Percentiles rank a stretch among this genome's conserved stretches.
These are phyloP conservation scores for Pseudochirops corinnae DNA, from an alignment of 2,797 vertebrate genomes.

Conservation along the genomic window DNA sequence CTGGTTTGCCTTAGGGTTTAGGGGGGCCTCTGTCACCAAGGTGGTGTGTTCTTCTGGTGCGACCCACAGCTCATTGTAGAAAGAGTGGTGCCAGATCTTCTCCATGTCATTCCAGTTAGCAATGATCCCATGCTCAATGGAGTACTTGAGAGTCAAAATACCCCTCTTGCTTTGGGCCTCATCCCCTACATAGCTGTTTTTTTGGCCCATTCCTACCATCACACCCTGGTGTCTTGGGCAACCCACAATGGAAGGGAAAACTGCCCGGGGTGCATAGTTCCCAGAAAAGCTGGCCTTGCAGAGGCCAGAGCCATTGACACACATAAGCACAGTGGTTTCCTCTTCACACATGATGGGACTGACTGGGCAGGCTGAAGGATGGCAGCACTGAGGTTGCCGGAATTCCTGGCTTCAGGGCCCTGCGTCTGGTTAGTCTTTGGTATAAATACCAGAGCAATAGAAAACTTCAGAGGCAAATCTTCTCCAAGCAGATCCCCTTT, in stretches of 20 bases:
- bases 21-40: slow-evolving; percentile 95
- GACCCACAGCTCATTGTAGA: slow-evolving; percentile 98
- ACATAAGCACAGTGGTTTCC: too few species aligned
- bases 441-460: slow-evolving; percentile 84
- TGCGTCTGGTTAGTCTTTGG: slow-evolving; percentile 77
- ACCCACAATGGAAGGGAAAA: too few species aligned
- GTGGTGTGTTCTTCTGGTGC: slow-evolving; percentile 98
- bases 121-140: slow-evolving; percentile 98
- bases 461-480: slow-evolving; percentile 87
- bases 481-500: slow-evolving; percentile 84
- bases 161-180: slow-evolving; percentile 97
- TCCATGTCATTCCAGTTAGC: slow-evolving; percentile 99
- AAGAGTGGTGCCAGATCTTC: slow-evolving; percentile 99
- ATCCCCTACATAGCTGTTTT: slow-evolving; percentile 97
- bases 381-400: slow-evolving; percentile 76
- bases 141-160: slow-evolving; percentile 97
- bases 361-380: too few species aligned
- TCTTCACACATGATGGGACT: too few species aligned
- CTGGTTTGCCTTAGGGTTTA: too few species aligned
- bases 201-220: slow-evolving; percentile 99
- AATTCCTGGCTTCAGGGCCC: slow-evolving; percentile 82
- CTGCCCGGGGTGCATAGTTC: too few species aligned
- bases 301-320: too few species aligned
- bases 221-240: slow-evolving; percentile 88
- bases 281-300: too few species aligned